Evolutionary conservation across 30 jellyfish, hydroid and myxozoan genomes (phyloP).

Genomic region (Nemopilema nomurai): DNA sequence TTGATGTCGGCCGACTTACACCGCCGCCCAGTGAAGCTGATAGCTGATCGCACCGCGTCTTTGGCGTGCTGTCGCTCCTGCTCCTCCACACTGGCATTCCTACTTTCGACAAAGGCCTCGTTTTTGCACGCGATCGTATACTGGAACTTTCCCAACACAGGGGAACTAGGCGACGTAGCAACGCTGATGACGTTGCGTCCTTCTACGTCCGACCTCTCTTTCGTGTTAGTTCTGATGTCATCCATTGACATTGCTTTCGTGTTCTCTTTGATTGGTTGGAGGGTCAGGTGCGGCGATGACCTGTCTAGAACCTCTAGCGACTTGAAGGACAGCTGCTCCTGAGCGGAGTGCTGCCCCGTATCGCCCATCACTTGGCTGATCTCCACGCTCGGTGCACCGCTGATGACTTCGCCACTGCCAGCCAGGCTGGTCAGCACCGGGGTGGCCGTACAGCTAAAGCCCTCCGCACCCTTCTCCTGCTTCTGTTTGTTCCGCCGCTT

Average conservation of each 20-base stretch:
- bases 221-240: constrained; percentile 12
- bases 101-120: constrained; percentile 6
- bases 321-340: background rate
- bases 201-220: background rate
- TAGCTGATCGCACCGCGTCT: background rate
- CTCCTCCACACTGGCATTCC: background rate
- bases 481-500: constrained; percentile 41
- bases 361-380: background rate
- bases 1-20: constrained; percentile 32
- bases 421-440: background rate
- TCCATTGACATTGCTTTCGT: constrained; percentile 36
- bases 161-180: constrained; percentile 23
- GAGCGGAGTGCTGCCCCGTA: background rate
- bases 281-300: constrained; percentile 13
- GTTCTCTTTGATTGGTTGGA: background rate
- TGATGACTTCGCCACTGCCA: background rate
- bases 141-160: constrained; percentile 10
- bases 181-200: constrained; percentile 38
- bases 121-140: constrained; percentile 13
- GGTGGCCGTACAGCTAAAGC: too few relatives aligned
- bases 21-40: background rate
- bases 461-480: background rate
- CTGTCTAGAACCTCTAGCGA: background rate
- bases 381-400: background rate
- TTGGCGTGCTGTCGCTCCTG: background rate